Evolutionary conservation across 1,140 invertebrate species (phyloP).

Genomic region (Vanessa tameamea): DNA sequence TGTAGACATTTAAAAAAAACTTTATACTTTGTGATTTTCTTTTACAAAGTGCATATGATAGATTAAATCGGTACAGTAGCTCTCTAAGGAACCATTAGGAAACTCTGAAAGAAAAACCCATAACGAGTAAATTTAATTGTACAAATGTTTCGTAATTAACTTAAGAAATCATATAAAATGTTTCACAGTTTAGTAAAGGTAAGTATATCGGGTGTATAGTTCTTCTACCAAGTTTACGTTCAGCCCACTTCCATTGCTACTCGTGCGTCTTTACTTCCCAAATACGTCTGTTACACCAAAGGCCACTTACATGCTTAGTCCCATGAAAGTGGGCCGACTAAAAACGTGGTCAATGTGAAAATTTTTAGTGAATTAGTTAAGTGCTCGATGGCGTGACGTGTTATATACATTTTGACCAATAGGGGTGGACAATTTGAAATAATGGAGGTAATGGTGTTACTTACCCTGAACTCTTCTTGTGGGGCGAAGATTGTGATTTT

Average conservation of each 20-base stretch:
- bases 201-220: conserved; percentile 7
- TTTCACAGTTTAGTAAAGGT: conserved; percentile 44
- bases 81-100: background rate
- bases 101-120: too few species aligned
- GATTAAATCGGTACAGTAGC: background rate
- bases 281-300: too few species aligned
- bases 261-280: too few species aligned
- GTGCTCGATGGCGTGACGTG: conserved; percentile 49
- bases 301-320: too few species aligned
- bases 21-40: background rate
- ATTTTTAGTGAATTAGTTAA: conserved; percentile 56
- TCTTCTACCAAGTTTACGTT: background rate
- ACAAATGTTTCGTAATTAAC: too few species aligned
- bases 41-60: background rate
- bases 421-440: background rate
- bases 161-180: conserved; percentile 10
- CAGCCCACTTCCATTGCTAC: too few species aligned
- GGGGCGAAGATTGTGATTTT: conserved; percentile 69
- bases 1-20: background rate
- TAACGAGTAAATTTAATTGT: too few species aligned
- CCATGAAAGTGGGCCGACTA: too few species aligned
- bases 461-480: conserved; percentile 75
- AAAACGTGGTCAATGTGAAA: conserved; percentile 1
- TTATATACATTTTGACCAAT: conserved; percentile 50
- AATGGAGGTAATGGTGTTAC: conserved; percentile 14